These are phyloP conservation scores for Pseudomyrmex cubaensis DNA, from an alignment of 1,140 invertebrate species.

Conservation along the genomic window DNA sequence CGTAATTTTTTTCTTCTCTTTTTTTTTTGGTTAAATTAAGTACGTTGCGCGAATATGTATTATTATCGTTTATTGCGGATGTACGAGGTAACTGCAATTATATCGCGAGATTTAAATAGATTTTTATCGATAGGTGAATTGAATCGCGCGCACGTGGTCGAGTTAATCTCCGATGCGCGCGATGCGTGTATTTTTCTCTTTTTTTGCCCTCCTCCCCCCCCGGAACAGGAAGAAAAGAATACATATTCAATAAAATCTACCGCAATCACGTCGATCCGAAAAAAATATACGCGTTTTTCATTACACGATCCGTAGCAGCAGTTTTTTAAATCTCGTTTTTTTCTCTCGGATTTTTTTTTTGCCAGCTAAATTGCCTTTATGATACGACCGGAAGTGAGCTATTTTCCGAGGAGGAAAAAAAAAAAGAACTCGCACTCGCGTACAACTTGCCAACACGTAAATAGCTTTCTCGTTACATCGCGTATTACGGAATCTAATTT, in stretches of 20 bases:
- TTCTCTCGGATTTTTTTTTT: background rate
- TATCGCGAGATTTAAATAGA: constrained; percentile 14
- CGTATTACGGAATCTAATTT: background rate
- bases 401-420: background rate
- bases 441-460: background rate
- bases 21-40: background rate
- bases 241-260: constrained; percentile 14
- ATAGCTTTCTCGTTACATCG: background rate
- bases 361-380: background rate
- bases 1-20: background rate
- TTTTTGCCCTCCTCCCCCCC: background rate
- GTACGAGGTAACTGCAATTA: constrained; percentile 8
- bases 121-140: constrained; percentile 39
- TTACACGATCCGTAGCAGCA: background rate
- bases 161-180: constrained; percentile 18
- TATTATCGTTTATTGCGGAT: constrained; percentile 20
- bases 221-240: constrained; percentile 1
- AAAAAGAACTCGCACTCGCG: background rate
- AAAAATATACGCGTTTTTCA: constrained; percentile 23
- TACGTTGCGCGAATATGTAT: constrained; percentile 19
- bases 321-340: no score
- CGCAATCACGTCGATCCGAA: constrained; percentile 3
- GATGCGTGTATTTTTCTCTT: constrained; percentile 21
- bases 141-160: constrained; percentile 5
- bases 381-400: background rate